These are phyloP conservation scores for Anoplius nigerrimus DNA, from an alignment of 2,888 invertebrate species.

Conservation along the genomic window DNA sequence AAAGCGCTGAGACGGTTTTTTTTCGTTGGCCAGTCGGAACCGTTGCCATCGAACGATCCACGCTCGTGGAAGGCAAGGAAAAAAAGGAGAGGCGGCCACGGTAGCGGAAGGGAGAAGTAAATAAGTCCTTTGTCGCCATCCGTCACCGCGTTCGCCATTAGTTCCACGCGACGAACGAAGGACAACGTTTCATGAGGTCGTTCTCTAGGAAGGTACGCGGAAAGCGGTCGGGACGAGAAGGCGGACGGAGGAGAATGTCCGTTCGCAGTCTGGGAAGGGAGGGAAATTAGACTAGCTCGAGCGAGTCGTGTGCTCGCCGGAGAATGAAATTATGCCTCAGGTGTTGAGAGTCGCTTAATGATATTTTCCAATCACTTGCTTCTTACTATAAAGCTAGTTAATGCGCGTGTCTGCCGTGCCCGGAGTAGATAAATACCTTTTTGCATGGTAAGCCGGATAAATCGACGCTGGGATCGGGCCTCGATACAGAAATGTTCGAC, in stretches of 20 bases:
- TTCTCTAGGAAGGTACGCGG: conserved; percentile 17
- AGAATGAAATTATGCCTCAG: conserved; percentile 60
- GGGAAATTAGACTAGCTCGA: conserved; percentile 2
- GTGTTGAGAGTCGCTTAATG: conserved; percentile 56
- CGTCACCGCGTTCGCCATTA: conserved; percentile 56
- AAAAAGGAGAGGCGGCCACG: background rate
- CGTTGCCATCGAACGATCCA: conserved; percentile 15
- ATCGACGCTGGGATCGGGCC: no score
- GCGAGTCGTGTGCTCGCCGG: conserved; percentile 22
- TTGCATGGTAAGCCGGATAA: no score
- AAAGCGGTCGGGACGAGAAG: conserved; percentile 1
- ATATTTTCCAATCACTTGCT: conserved; percentile 65
- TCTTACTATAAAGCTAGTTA: conserved; percentile 23
- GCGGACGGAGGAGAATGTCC: background rate
- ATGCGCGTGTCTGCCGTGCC: no score
- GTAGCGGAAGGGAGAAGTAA: background rate
- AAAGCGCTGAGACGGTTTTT: conserved; percentile 52
- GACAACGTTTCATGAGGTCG: conserved; percentile 32
- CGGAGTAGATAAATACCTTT: no score
- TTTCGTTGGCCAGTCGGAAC: conserved; percentile 53
- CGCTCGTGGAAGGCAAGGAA: conserved; percentile 3
- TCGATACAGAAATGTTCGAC: no score
- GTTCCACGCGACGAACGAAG: conserved; percentile 63
- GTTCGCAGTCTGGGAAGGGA: background rate
- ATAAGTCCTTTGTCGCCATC: conserved; percentile 34